phyloP scores from a whole-genome alignment of 37 sponge, comb jelly and placozoan species.

The Oopsacas minuta region DNA sequence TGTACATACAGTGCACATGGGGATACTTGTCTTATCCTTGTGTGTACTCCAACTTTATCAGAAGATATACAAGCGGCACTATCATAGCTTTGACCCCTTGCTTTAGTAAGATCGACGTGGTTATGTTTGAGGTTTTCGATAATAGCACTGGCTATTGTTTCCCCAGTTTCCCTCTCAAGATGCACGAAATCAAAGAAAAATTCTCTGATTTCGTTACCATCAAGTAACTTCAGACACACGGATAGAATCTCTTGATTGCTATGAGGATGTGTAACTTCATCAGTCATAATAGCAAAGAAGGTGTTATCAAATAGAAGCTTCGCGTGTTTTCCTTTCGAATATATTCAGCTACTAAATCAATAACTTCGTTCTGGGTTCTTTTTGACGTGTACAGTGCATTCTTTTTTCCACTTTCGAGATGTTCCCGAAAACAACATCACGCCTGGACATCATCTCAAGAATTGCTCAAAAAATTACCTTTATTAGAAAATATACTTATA shows the following conservation, averaged over 20 bases:
- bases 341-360: neutral
- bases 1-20: conserved; percentile 29
- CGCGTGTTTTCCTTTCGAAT: neutral
- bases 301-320: neutral
- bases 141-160: conserved; percentile 28
- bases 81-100: conserved; percentile 47
- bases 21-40: conserved; percentile 25
- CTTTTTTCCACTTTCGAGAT: neutral
- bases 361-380: neutral
- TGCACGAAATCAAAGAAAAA: conserved; percentile 34
- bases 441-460: conserved; percentile 16
- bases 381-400: neutral
- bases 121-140: conserved; percentile 24
- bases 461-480: neutral
- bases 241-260: conserved; percentile 32
- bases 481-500: conserved; percentile 12
- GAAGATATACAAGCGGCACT: conserved; percentile 39
- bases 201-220: conserved; percentile 27
- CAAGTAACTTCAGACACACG: conserved; percentile 29
- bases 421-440: neutral
- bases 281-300: conserved; percentile 25
- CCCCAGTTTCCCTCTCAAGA: conserved; percentile 38
- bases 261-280: conserved; percentile 33
- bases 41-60: conserved; percentile 27
- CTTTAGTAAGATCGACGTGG: conserved; percentile 24